Base-by-base conservation (phyloP, 2,797 vertebrate species). In the Lophius americanus region DNA sequence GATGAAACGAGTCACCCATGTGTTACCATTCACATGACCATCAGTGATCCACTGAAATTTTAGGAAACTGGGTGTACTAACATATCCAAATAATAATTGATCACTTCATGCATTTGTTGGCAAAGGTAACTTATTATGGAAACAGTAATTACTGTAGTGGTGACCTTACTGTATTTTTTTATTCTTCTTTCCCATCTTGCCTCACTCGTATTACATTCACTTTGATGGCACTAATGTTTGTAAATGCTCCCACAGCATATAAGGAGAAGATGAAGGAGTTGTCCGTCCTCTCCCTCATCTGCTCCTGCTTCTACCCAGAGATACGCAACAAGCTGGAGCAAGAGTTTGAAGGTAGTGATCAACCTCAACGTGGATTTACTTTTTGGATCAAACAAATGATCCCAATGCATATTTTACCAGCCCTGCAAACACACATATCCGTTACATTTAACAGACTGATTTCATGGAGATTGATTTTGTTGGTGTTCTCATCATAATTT, bases 241-340 rank as follows among this genome's bases (percentile, higher is more conserved):
- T 76, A 73, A 76, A 1, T 69, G 37, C n/a, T 67, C 84, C 89
- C 71, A 7, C 94, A 99, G 98, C 98, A 69, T 99, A 99, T 94
- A 99, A 98, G 90, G 97, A 99, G 93, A 99, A 99, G 93, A 99
- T 99, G 97, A 99, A 99, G 96, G 98, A 99, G 91, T 82, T 99
- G 54, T 98, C 97, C 0, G 94, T 99, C 86, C 90, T 99, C 81
- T 99, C 97, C 0, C 94, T 99, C 85, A 96, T 99, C 90, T 99
- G 98, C 73, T 99, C 98, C 87, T 99, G 98, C 91, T 98, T 99
- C 91, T 96, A 97, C 90, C 94, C 96, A n/a, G 96, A 98, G 88
- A 82, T 95, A 10, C 97, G 95, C 66, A 96, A 97, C 77, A 99
- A 96, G 64, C 94, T 95, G 63, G 87, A 95, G 81, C 94, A 92